phyloP scores from a whole-genome alignment of 2,113 vertebrate genomes.

The Trogon melanurus region DNA sequence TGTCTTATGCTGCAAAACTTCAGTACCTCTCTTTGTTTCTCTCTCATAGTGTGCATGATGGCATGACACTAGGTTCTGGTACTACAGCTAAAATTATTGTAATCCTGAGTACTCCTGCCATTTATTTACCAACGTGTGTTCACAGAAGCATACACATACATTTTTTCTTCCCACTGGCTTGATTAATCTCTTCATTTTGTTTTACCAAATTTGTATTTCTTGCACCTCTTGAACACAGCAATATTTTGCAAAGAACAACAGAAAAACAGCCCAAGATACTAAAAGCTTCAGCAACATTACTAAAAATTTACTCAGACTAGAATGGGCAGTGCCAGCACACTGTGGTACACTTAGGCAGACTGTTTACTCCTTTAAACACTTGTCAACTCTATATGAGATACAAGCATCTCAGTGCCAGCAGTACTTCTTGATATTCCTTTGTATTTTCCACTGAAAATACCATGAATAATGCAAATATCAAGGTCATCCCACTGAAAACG shows the following conservation, averaged over 20 bases:
- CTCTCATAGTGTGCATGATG: background rate
- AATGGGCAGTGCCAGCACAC: background rate
- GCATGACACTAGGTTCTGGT: background rate
- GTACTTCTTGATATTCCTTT: background rate
- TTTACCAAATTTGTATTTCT: background rate
- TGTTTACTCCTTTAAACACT: background rate
- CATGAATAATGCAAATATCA: constrained; percentile 53
- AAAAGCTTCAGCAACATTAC: background rate
- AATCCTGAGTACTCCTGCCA: background rate
- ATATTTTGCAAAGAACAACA: background rate
- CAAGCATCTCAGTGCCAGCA: background rate
- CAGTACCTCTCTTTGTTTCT: background rate
- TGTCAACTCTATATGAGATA: background rate
- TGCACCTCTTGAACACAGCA: background rate
- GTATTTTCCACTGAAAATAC: constrained; percentile 10
- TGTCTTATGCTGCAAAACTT: background rate
- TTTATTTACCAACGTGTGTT: background rate
- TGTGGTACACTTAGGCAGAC: background rate
- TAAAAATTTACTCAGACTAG: background rate
- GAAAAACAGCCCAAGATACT: background rate
- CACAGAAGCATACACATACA: background rate
- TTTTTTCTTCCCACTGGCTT: background rate
- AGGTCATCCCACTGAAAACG: constrained; percentile 37
- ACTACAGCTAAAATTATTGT: background rate
- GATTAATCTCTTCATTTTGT: background rate